Evolutionary conservation across 2,113 vertebrate species (phyloP).

Genomic region (Megaptera novaeangliae): DNA sequence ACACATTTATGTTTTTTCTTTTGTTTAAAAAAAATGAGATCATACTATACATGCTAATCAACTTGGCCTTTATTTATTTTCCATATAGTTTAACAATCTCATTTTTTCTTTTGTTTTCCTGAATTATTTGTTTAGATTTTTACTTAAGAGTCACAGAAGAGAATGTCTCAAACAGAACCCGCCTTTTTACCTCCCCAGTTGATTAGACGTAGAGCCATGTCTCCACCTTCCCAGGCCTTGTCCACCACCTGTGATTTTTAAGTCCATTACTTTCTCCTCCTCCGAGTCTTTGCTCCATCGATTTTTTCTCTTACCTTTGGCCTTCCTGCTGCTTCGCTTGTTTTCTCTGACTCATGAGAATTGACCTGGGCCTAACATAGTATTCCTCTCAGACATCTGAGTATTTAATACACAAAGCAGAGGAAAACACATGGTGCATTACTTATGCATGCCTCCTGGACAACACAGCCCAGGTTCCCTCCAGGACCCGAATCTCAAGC

Average conservation of each 20-base stretch:
- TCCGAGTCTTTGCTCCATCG: not conserved
- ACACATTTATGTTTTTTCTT: not conserved
- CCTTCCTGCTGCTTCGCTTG: not conserved
- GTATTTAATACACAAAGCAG: not conserved
- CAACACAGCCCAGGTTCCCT: not conserved
- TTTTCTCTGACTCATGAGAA: not conserved
- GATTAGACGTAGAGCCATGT: not conserved
- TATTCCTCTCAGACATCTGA: not conserved
- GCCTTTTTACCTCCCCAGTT: not conserved
- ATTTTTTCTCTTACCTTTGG: not conserved
- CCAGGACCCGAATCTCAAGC: not conserved
- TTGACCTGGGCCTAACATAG: not conserved
- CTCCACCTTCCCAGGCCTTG: not conserved
- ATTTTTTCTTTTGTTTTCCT: not conserved
- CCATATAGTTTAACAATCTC: not conserved
- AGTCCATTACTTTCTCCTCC: not conserved
- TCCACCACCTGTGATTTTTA: not conserved
- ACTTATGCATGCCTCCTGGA: not conserved
- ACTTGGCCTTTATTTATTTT: conserved; percentile 11
- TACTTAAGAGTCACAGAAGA: not conserved
- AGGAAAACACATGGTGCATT: not conserved
- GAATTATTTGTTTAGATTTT: not conserved
- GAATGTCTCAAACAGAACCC: not conserved
- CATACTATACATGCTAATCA: not conserved
- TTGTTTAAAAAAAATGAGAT: not conserved